These are phyloP conservation scores for Pyralis farinalis DNA, from an alignment of 2,888 invertebrate species.

Conservation along the genomic window DNA sequence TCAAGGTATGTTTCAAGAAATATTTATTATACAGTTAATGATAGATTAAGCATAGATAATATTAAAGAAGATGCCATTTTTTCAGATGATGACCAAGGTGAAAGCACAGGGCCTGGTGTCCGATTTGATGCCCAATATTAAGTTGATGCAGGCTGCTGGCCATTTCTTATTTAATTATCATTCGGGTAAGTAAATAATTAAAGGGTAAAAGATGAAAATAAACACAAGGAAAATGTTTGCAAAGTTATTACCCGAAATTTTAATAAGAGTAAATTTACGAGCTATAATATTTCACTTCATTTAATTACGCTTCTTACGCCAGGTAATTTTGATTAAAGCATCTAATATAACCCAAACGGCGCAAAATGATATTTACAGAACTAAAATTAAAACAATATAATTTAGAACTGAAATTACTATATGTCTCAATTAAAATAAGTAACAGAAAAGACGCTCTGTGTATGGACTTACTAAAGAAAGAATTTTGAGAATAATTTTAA, in stretches of 20 bases:
- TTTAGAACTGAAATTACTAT: too few relatives aligned
- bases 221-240: background rate
- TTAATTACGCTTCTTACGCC: too few relatives aligned
- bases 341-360: too few relatives aligned
- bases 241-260: slow-evolving; percentile 11
- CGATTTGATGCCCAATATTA: slow-evolving; percentile 91
- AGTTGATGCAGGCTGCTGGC: slow-evolving; percentile 87
- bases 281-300: background rate
- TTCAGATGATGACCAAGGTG: slow-evolving; percentile 67
- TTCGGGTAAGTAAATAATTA: slow-evolving; percentile 63
- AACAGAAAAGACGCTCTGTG: too few relatives aligned
- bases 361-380: too few relatives aligned
- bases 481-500: too few relatives aligned
- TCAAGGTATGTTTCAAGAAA: slow-evolving; percentile 14
- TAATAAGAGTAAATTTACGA: background rate
- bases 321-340: background rate
- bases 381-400: too few relatives aligned
- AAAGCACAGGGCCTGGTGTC: slow-evolving; percentile 86
- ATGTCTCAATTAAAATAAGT: too few relatives aligned
- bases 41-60: background rate
- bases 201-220: background rate
- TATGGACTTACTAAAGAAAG: too few relatives aligned
- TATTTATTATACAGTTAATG: background rate
- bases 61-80: slow-evolving; percentile 14
- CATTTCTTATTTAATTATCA: slow-evolving; percentile 91